Percentiles rank a stretch among this genome's conserved stretches.
phyloP scores from a whole-genome alignment of 2,888 invertebrate genomes.

The Volucella inanis region DNA sequence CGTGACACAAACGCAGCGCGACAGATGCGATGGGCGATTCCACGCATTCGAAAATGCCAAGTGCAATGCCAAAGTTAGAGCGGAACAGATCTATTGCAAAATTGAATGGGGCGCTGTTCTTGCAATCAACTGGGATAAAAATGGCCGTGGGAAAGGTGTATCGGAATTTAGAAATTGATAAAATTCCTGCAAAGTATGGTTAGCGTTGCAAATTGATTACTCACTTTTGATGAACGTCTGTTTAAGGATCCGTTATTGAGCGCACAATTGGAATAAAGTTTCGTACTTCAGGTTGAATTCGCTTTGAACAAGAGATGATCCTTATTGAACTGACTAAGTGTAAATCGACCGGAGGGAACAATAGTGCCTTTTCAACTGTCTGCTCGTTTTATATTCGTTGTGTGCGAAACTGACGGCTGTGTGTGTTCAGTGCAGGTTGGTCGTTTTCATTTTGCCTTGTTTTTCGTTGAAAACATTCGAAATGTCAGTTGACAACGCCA shows the following conservation, averaged over 20 bases:
- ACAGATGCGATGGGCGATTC: conserved; percentile 56
- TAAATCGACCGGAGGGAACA: conserved; percentile 33
- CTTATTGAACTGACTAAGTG: conserved; percentile 11
- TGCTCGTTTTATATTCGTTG: conserved; percentile 1
- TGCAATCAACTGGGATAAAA: conserved; percentile 48
- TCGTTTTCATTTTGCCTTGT: conserved; percentile 39
- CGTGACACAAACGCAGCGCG: conserved; percentile 36
- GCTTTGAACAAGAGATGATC: conserved; percentile 20
- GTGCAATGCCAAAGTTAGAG: conserved; percentile 68
- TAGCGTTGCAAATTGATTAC: conserved; percentile 40
- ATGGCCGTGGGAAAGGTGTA: conserved; percentile 65
- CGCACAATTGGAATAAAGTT: not conserved
- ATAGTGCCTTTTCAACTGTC: conserved; percentile 62
- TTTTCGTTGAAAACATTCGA: conserved; percentile 67
- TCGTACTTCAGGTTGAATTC: conserved; percentile 25
- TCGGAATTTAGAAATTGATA: conserved; percentile 62
- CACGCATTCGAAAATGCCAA: conserved; percentile 55
- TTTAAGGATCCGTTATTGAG: conserved; percentile 32
- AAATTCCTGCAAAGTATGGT: conserved; percentile 43
- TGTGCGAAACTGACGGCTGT: not conserved
- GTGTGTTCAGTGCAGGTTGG: conserved; percentile 9
- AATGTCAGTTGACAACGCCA: conserved; percentile 69
- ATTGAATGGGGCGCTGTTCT: conserved; percentile 38
- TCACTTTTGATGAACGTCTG: conserved; percentile 54
- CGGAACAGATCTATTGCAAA: conserved; percentile 6